phyloP scores from a whole-genome alignment of 1,140 invertebrate genomes.

The Holotrichia oblita region DNA sequence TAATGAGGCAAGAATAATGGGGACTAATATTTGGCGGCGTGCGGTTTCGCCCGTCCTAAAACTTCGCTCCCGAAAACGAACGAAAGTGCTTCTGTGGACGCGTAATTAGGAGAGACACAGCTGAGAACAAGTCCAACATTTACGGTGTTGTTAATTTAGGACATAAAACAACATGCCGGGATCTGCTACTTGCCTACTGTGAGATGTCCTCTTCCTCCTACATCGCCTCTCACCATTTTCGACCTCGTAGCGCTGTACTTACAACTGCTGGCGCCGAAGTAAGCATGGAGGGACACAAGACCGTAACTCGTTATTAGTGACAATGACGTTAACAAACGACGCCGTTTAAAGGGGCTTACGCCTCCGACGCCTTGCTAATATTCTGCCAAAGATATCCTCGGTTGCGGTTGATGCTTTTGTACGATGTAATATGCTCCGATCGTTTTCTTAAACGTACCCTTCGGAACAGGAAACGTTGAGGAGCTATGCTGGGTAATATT shows the following conservation, averaged over 20 bases:
- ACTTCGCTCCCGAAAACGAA: not conserved
- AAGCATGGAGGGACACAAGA: not conserved
- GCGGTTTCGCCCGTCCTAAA: not conserved
- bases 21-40: not conserved
- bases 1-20: conserved; percentile 20
- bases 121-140: conserved; percentile 12
- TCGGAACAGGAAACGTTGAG: too few species aligned
- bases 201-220: too few species aligned
- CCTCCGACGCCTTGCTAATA: conserved; percentile 7
- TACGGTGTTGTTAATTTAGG: conserved; percentile 17
- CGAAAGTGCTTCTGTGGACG: not conserved
- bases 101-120: conserved; percentile 5
- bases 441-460: too few species aligned
- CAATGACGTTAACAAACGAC: conserved; percentile 43
- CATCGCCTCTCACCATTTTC: too few species aligned
- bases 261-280: too few species aligned
- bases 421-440: too few species aligned
- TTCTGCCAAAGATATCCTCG: not conserved
- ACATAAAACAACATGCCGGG: not conserved
- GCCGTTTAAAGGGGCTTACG: conserved; percentile 40
- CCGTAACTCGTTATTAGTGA: conserved; percentile 39
- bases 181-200: not conserved
- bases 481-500: too few species aligned
- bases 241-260: too few species aligned
- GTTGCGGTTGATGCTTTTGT: not conserved